These are phyloP conservation scores for Hozukius guyotensis DNA, from an alignment of 2,797 vertebrate species.

Conservation along the genomic window DNA sequence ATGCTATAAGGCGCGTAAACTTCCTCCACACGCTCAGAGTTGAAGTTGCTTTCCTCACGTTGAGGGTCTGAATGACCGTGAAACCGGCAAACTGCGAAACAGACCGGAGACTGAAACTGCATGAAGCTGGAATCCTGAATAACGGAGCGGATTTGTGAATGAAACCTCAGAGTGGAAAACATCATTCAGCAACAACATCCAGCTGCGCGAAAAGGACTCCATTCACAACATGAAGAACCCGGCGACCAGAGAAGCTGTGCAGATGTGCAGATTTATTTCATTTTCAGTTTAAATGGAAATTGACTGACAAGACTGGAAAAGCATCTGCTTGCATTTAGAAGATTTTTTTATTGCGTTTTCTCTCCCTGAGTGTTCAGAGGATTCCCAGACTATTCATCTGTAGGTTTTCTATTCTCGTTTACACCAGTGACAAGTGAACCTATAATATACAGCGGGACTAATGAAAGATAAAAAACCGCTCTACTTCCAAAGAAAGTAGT, in stretches of 20 bases:
- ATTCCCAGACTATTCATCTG: not conserved
- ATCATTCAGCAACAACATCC: not conserved
- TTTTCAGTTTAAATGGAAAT: not conserved
- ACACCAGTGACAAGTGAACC: not conserved
- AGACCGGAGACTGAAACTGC: not conserved
- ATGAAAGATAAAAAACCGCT: not conserved
- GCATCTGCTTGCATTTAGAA: not conserved
- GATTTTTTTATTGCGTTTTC: not conserved
- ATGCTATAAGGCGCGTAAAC: constrained; percentile 49
- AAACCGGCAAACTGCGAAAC: not conserved
- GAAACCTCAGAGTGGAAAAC: not conserved
- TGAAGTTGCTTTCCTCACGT: not conserved
- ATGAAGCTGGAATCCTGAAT: not conserved
- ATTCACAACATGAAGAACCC: not conserved
- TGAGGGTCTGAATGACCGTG: constrained; percentile 6
- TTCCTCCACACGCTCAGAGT: not conserved
- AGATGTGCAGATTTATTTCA: not conserved
- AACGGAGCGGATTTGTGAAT: constrained; percentile 34
- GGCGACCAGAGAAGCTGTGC: not conserved
- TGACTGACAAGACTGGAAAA: not conserved
- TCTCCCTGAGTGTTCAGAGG: not conserved
- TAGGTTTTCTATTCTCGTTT: not conserved
- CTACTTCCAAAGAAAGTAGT: not conserved
- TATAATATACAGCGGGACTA: not conserved
- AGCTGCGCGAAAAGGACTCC: too few species aligned